Conservation (phyloP, 1,140 invertebrate genomes). For the Procambarus clarkii region DNA sequence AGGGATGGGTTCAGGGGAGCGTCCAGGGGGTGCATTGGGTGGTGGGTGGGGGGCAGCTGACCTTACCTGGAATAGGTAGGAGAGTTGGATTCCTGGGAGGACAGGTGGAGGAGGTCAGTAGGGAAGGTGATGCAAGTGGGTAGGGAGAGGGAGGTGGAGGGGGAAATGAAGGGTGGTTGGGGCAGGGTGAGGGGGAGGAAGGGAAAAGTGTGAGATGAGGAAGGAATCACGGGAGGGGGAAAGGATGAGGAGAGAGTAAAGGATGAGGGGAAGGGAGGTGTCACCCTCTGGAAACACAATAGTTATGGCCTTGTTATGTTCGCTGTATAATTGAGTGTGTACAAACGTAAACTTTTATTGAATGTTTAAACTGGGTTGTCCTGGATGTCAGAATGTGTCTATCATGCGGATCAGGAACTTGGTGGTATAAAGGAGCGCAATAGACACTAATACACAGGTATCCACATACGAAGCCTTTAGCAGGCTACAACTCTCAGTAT, state of each 20-base stretch:
- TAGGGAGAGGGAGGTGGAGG: neutral
- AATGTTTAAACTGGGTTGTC: neutral
- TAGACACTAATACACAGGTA: no score
- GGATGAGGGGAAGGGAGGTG: neutral
- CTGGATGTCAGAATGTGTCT: neutral
- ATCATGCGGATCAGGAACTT: neutral
- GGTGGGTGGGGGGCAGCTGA: neutral
- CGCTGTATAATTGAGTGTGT: conserved; percentile 23
- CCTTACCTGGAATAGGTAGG: no score
- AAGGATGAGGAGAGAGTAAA: neutral
- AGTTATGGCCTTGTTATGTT: conserved; percentile 11
- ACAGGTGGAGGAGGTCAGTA: neutral
- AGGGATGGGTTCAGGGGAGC: neutral
- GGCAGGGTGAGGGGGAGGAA: neutral
- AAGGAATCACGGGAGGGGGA: neutral
- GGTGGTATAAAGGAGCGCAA: no score
- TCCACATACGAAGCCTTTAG: no score
- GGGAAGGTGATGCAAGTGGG: neutral
- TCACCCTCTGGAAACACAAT: conserved; percentile 7
- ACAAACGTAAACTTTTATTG: conserved; percentile 19
- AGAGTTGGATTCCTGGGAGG: no score
- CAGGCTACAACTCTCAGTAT: no score
- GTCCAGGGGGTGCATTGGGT: no score
- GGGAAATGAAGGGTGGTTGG: neutral
- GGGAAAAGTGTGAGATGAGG: neutral